These are phyloP conservation scores for Callorhinus ursinus DNA, from an alignment of 2,113 vertebrate species.

Conservation along the genomic window DNA sequence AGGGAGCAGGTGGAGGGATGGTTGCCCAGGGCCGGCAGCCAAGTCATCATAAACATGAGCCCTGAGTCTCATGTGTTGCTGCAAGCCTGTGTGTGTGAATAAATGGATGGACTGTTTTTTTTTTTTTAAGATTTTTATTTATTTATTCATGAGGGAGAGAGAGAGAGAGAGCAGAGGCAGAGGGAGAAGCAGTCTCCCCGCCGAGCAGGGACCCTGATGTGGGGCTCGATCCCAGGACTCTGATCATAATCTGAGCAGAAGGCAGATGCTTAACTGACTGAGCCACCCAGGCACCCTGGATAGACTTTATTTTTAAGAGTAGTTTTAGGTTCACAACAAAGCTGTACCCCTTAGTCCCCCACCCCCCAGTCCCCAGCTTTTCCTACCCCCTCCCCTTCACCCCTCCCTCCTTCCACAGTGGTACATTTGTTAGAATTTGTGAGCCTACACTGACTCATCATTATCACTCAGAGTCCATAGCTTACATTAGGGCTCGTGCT, in stretches of 20 bases:
- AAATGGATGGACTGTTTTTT: not conserved
- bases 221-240: not conserved
- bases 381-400: accelerated
- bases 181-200: not conserved
- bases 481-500: not conserved
- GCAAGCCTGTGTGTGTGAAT: not conserved
- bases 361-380: not conserved
- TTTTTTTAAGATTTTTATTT: not conserved
- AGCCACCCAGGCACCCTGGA: not conserved
- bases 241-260: not conserved
- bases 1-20: not conserved
- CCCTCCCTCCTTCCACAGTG: not conserved
- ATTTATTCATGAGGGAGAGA: not conserved
- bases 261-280: accelerated
- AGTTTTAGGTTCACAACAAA: not conserved
- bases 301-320: not conserved
- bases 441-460: not conserved
- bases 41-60: too few relatives aligned
- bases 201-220: not conserved
- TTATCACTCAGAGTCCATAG: not conserved
- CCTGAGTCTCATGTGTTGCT: not conserved
- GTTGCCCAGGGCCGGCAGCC: not conserved
- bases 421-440: not conserved
- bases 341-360: too few relatives aligned
- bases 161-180: not conserved